Evolutionary conservation across 2,888 invertebrate genomes (phyloP), one percentile per base, ranked within the genome.

Genomic region (Standfussiana lucernea): DNA sequence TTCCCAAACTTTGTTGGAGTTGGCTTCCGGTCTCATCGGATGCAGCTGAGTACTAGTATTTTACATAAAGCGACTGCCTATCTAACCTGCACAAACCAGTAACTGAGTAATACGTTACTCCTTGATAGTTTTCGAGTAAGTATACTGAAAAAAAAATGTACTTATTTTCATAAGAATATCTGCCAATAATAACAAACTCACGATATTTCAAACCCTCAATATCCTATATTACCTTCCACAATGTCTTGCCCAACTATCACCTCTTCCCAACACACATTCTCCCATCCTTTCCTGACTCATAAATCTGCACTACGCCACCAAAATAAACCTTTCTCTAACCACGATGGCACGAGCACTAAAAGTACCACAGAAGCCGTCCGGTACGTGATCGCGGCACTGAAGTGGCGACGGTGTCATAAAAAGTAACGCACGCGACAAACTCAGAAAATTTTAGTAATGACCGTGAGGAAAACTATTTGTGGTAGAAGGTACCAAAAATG

Each of bases 371-470:
- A 69, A 65, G 47, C 64, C 59, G 75, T 67, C 50, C 65, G 45
- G 74, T 59, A 85, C 86, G 86, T 86, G 85, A 79, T 65, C 45
- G 80, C 28, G 77, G 72, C 84, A 75, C 70, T 73, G 78, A 86
- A 83, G 73, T 71, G 76, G 61, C 75, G 24, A 13, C 11, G 37
- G 21, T 32, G 47, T 45, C 71, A 73, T 85, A 85, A 86, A 85
- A 85, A 80, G 77, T 86, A 78, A 77, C 80, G 67, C 35, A 72
- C 32, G 61, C 72, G 71, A 72, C 73, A 77, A 72, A 77, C 74
- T 72, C 75, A 40, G 69, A 56, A 72, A 62, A 75, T 73, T 68
- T 72, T 73, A 47, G 68, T 75, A 64, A 77, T 64, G 82, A 81
- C 85, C 59, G 72, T 53, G 68, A 73, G 67, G 70, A 64, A 79